Evolutionary conservation across 2,888 invertebrate species (phyloP), one percentile per base, ranked within the genome.

Genomic region (Luperina testacea): DNA sequence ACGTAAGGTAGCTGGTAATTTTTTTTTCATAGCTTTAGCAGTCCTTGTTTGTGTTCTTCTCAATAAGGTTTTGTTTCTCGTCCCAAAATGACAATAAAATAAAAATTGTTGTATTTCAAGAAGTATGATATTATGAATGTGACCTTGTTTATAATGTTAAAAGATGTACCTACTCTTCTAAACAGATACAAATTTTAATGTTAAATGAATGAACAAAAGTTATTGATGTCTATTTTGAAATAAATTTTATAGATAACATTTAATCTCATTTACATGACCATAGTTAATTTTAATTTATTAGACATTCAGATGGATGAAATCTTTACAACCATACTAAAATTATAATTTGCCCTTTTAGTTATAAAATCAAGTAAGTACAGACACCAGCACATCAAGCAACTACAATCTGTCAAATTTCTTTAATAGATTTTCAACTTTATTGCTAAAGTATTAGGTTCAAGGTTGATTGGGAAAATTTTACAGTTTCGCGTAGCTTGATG

Each of bases 101-200:
- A n/a, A n/a, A 24, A 38, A 17, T n/a, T 27, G 0, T 59, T 27
- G 1, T 59, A 20, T 20, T 48, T 45, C 27, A 0, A 45, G 3
- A 9, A 0, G 38, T 38, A 38, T 38, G 2, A 53, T 38, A 17
- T 69, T 70, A 0, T 13, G 5, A 6, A 65, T 17, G 2, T 82
- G 48, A 51, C 63, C 69, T 65, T 82, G 32, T 15, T 70, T 68
- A 74, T 63, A 9, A n/a, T 53, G 20, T n/a, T 75, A 4, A 65
- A 65, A 17, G 24, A 27, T 57, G 24, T 32, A 32, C 32, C 32
- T 38, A 15, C 38, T 24, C 5, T 17, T 27, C 17, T 32, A 17
- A 27, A 51, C 20, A 67, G 17, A 20, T 71, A 42, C 5, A 51
- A 0, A 51, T 59, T 59, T 24, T 27, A 11, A 65, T 57, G 27